Base-by-base conservation (phyloP, 2,888 invertebrate species). In the Pheosia tremula region DNA sequence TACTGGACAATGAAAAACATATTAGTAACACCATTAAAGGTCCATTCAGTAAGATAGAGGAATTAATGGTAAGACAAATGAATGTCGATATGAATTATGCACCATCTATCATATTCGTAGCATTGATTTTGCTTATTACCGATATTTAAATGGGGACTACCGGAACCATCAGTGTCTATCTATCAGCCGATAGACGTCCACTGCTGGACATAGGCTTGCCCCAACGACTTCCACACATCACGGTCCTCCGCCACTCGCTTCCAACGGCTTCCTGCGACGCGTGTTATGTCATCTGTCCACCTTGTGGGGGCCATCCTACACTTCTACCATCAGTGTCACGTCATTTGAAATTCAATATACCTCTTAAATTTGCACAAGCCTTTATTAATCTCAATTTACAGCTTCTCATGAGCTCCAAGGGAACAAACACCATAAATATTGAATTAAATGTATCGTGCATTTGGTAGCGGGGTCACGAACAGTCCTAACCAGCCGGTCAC, bases 401-500 rank as follows among this genome's bases (percentile, higher is more conserved):
- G 5, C n/a, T 13, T 24, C 3, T 41, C 41, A 41, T 13, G 13
- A 41, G 0, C 41, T 41, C n/a, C 56, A 39, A 13, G 41, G 41
- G 7, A 56, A 56, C 57, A 52, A 57, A 45, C 47, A 54, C 47
- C 24, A 57, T 57, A 61, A 52, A 39, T 58, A 11, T 50, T 10
- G n/a, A 13, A 41, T 39, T 11, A 43, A 59, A 38, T 36, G 37
- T 59, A 59, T 41, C 43, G 36, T 24, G n/a, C 54, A 49, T 45
- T 45, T 49, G 13, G 55, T 36, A 45, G 54, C 24, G 6, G 47
- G 43, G 45, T 43, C 72, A 70, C 61, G 61, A 77, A 68, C 66
- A 62, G 65, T 65, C 64, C 66, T 58, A 41, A 60, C 66, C 62
- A 63, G 68, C 75, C 64, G 75, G 75, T 78, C 78, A 77, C 69